phyloP scores from a whole-genome alignment of 2,888 invertebrate genomes.

The Suillia variegata region DNA sequence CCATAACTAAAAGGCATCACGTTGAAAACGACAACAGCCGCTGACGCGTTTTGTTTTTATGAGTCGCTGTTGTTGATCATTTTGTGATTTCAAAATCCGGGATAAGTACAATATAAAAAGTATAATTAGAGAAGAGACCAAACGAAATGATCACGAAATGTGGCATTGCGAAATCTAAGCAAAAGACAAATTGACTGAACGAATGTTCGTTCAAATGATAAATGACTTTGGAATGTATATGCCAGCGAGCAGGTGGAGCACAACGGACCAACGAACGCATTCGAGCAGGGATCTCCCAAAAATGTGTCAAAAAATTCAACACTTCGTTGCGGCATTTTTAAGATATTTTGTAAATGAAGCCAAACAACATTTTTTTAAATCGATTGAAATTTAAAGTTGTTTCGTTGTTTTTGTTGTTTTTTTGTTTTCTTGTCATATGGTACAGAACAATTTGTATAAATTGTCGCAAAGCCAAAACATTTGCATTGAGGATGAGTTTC shows the following conservation, averaged over 20 bases:
- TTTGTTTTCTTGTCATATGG: too few species aligned
- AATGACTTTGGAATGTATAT: slow-evolving; percentile 10
- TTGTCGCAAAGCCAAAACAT: neutral
- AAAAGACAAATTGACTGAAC: neutral
- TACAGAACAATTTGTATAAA: neutral
- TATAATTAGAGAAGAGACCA: neutral
- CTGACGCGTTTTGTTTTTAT: slow-evolving; percentile 29
- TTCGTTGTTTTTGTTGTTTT: too few species aligned
- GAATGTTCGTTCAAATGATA: neutral
- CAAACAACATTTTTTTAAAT: slow-evolving; percentile 2
- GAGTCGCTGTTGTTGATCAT: slow-evolving; percentile 9
- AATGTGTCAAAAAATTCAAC: slow-evolving; percentile 17
- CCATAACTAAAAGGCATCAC: slow-evolving; percentile 4
- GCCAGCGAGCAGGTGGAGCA: slow-evolving; percentile 6
- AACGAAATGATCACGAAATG: neutral
- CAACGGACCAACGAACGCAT: neutral
- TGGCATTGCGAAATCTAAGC: slow-evolving; percentile 2
- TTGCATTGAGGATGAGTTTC: too few species aligned
- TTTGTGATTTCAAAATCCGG: neutral
- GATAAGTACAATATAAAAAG: too few species aligned
- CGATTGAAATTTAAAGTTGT: neutral
- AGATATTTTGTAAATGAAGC: neutral
- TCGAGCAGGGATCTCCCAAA: neutral
- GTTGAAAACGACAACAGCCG: slow-evolving; percentile 13
- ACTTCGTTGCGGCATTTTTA: neutral